A percentile compares a stretch with the other conserved stretches of the same genome.
Evolutionary conservation across 1,140 invertebrate species (phyloP).

Genomic region (Brachionus sp.): DNA sequence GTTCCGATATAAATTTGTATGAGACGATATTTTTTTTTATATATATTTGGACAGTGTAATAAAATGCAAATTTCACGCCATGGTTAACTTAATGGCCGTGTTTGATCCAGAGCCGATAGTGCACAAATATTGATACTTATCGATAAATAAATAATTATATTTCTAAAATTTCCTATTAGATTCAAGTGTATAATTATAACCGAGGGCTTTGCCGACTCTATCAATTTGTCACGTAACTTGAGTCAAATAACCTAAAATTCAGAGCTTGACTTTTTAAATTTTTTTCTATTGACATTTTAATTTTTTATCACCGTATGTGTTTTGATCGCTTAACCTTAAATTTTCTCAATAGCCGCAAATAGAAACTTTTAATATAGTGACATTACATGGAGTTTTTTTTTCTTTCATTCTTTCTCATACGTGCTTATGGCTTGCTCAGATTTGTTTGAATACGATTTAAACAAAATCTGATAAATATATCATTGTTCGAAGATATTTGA

Average conservation of each 20-base stretch:
- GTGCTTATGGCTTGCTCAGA: background rate
- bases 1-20: background rate
- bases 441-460: conserved; percentile 13
- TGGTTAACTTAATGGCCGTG: background rate
- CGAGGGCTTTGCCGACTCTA: background rate
- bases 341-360: background rate
- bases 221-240: conserved; percentile 20
- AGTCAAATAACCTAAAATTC: conserved; percentile 4
- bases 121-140: conserved; percentile 36
- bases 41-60: background rate
- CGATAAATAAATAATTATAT: background rate
- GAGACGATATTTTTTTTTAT: too few relatives aligned
- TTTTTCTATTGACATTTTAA: conserved; percentile 34
- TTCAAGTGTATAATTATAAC: conserved; percentile 34
- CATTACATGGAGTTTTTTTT: background rate
- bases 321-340: conserved; percentile 24
- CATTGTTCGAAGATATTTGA: conserved; percentile 8
- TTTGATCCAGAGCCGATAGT: conserved; percentile 20
- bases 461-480: background rate
- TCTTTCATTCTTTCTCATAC: conserved; percentile 26
- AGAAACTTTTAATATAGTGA: background rate
- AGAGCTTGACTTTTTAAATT: background rate
- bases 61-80: conserved; percentile 13
- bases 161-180: background rate
- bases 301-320: conserved; percentile 16